Percentiles rank a stretch among this genome's conserved stretches.
These are phyloP conservation scores for Catharus bicknelli DNA, from an alignment of 2,113 vertebrate species.

Conservation along the genomic window DNA sequence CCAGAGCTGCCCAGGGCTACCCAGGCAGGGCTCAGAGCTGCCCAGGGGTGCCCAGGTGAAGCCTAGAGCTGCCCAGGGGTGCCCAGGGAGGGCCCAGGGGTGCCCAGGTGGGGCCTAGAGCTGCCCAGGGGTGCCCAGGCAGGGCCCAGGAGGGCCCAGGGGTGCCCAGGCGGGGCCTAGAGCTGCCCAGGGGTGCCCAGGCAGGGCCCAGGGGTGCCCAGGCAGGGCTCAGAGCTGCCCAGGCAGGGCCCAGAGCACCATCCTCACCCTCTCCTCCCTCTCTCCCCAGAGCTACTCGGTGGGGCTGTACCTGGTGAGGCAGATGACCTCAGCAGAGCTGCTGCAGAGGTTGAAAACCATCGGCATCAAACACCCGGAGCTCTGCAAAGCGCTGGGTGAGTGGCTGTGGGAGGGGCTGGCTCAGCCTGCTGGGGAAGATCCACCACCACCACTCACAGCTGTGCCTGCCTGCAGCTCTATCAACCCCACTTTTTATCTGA, in stretches of 20 bases:
- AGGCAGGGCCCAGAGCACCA: no score
- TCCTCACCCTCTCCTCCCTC: neutral
- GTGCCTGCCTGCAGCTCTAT: neutral
- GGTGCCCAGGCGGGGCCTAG: no score
- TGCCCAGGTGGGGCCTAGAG: no score
- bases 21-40: no score
- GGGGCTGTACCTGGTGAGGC: slow-evolving; percentile 91
- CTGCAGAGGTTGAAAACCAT: slow-evolving; percentile 93
- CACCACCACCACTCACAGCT: neutral
- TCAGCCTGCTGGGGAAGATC: neutral
- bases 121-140: no score
- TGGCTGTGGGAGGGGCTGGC: neutral
- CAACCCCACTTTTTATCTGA: neutral
- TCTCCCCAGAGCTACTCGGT: slow-evolving; percentile 89
- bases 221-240: no score
- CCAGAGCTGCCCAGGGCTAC: no score
- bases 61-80: accelerated
- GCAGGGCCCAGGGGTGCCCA: no score
- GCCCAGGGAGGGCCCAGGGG: accelerated
- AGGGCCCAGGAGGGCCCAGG: no score
- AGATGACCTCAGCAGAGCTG: slow-evolving; percentile 92
- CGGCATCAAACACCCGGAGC: slow-evolving; percentile 91
- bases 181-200: no score
- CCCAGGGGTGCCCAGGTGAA: no score
- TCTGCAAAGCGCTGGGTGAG: slow-evolving; percentile 96